Base-by-base conservation (phyloP, 2,113 vertebrate genomes). In the Neolamprologus longior region DNA sequence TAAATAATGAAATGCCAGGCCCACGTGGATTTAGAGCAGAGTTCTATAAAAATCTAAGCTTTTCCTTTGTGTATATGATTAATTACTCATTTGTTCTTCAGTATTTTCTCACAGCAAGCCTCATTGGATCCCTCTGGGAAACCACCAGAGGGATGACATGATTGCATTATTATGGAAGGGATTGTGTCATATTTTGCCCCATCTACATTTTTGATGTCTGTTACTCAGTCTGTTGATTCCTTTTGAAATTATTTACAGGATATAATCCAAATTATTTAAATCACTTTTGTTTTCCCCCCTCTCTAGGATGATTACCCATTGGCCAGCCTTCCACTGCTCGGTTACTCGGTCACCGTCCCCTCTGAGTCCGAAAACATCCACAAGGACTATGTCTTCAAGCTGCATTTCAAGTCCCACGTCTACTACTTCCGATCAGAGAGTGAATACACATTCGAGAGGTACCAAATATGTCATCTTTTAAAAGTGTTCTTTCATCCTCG, bases 401-500 rank as follows among this genome's bases (percentile, higher is more conserved):
- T 99, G 54, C 98, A 99, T 87, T 99, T 99, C 97, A 99, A 99
- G 95, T 99, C 99, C 92, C 99, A 99, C 1, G 96, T 99, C 89
- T 99, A 99, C 94, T 99, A 98, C 93, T 99, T 99, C 97, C 96
- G 99, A 96, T 98, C 99, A 0, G 99, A 99, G 93, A 99, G 98
- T 9, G 98, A 99, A 94, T 99, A 99, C 90, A 98, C 98, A 0
- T 99, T 99, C 68, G 98, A 99, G 92, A 98, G 99, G 99, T 99
- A 95, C 26, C 10, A 78, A n/a, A 78, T 33, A 8, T 9, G 5
- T 50, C 12, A 3, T 15, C 50, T 68, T 28, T 21, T 35, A 13
- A 5, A 40, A 50, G 4, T 35, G 40, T 35, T 78, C 5, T 71
- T 17, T 9, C 17, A 7, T 88, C 10, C 31, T 6, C 6, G 15